Evolutionary conservation across 2,797 vertebrate species (phyloP), one percentile per base, ranked within the genome.

Genomic region (Petrocephalus sullivani): DNA sequence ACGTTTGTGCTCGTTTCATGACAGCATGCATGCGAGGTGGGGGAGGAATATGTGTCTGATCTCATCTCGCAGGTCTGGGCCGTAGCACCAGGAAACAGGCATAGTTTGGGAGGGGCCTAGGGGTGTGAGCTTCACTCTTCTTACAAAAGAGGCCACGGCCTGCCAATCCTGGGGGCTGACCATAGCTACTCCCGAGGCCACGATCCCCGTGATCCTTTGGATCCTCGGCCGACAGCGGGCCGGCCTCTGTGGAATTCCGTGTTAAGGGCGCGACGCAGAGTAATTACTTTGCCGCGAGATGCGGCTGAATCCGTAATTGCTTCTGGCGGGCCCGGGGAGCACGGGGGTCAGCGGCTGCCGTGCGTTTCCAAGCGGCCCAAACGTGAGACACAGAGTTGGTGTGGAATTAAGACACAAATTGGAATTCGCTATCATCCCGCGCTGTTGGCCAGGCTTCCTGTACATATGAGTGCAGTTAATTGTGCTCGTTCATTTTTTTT

Each of bases 61-160:
- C 88, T 93, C 89, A 90, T 91, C 88, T 78, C 88, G 89, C 90
- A 91, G 92, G 49, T 86, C 90, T 91, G 90, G 91, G 89, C 46
- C 49, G 37, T 51, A 89, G 91, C 89, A 89, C 89, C 85, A 92
- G 88, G 89, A 90, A 89, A 86, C 37, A 54, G 83, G 88, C 61
- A 87, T 41, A 64, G 67, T 64, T 86, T 85, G 78, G 88, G 49
- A 91, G 85, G 85, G 89, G 86, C 85, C 85, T 60, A 51, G 57
- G 46, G 90, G 91, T 87, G 58, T 85, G 86, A 90, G 91, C 90
- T 46, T 3, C 84, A 89, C 92, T 90, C 88, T 91, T 87, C 89
- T 83, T 28, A 51, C 46, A 37, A 16, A 37, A 41, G 57, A 28
- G 37, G 16, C 4, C 0, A 37, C 2, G 28, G 2, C 33, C 53